These are phyloP conservation scores for Rhinopomastus cyanomelas DNA, from an alignment of 2,113 vertebrate species.

Conservation along the genomic window DNA sequence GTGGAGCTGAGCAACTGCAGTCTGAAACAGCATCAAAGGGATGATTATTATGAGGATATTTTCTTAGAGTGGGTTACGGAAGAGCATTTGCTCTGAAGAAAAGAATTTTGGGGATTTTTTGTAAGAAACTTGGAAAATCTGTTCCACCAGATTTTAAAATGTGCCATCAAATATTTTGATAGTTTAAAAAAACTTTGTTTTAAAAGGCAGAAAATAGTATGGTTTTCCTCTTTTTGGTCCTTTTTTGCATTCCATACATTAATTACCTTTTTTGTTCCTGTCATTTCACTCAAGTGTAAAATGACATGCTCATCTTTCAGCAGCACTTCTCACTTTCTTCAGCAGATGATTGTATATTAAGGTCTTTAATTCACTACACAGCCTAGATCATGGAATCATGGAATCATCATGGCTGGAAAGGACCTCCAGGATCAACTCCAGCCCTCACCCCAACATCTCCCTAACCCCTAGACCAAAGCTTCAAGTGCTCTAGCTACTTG, in stretches of 20 bases:
- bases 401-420: too few relatives aligned
- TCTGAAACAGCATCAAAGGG: not conserved
- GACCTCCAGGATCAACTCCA: too few relatives aligned
- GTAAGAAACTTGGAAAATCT: not conserved
- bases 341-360: not conserved
- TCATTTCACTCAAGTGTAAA: not conserved
- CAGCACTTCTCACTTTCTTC: not conserved
- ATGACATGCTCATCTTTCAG: not conserved
- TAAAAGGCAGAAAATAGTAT: not conserved
- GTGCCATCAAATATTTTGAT: not conserved
- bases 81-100: not conserved
- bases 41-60: not conserved
- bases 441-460: too few relatives aligned
- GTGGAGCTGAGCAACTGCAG: not conserved
- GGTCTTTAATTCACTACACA: not conserved
- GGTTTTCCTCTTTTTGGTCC: not conserved
- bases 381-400: not conserved
- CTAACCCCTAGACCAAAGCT: too few relatives aligned
- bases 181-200: not conserved
- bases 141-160: not conserved
- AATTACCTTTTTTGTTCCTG: rapidly evolving
- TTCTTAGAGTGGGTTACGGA: not conserved
- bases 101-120: not conserved
- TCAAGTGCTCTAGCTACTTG: too few relatives aligned
- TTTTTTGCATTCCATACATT: not conserved